These are phyloP conservation scores for Okamejei kenojei DNA, from an alignment of 2,797 vertebrate genomes.

Conservation along the genomic window DNA sequence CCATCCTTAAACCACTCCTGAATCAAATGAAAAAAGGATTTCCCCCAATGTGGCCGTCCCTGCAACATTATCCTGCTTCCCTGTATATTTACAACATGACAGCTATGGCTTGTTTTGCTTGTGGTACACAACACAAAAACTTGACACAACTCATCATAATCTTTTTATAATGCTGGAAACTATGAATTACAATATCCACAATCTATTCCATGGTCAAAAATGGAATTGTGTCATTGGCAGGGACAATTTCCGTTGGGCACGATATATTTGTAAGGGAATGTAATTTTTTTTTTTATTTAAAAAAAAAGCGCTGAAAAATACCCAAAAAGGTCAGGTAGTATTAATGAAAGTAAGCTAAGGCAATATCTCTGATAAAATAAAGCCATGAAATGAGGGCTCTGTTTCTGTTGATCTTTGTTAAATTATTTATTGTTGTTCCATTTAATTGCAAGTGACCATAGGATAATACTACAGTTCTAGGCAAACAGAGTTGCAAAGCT, in stretches of 20 bases:
- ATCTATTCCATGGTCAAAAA: too few species aligned
- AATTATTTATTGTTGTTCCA: neutral
- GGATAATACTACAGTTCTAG: slow-evolving; percentile 80
- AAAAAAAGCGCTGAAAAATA: too few species aligned
- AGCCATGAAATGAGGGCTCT: neutral
- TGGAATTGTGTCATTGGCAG: neutral
- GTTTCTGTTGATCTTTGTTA: neutral
- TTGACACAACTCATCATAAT: neutral
- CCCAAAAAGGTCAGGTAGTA: too few species aligned
- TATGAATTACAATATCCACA: neutral
- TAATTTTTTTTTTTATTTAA: too few species aligned
- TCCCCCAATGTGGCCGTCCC: too few species aligned
- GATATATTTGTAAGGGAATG: neutral
- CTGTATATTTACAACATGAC: too few species aligned
- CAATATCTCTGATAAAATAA: too few species aligned
- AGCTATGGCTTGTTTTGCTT: too few species aligned
- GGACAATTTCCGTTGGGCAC: neutral
- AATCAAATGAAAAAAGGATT: too few species aligned
- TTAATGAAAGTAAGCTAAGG: too few species aligned
- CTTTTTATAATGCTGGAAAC: neutral
- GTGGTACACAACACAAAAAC: neutral
- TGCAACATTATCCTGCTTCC: too few species aligned
- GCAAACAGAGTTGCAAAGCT: slow-evolving; percentile 75
- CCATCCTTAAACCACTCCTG: too few species aligned
- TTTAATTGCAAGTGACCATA: slow-evolving; percentile 44